These are phyloP conservation scores for Adrianichthys oophorus DNA, from an alignment of 2,797 vertebrate species.

Conservation along the genomic window DNA sequence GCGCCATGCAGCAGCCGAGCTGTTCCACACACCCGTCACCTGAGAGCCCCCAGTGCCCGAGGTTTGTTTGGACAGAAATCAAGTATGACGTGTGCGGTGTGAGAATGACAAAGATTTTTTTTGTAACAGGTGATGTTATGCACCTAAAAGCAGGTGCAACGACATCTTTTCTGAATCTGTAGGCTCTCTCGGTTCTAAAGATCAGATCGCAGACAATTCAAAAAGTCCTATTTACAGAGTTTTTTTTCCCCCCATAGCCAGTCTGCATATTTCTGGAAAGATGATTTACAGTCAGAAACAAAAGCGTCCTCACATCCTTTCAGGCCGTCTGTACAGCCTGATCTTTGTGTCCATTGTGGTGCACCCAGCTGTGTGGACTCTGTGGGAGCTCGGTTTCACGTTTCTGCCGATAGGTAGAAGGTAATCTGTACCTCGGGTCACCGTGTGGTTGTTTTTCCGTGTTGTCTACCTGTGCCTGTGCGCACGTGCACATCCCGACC, in stretches of 20 bases:
- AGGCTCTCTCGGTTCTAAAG: not conserved
- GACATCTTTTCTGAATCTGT: slow-evolving; percentile 12
- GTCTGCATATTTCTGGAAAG: slow-evolving; percentile 7
- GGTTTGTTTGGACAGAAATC: slow-evolving; percentile 25
- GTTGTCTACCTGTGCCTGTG: slow-evolving; percentile 5
- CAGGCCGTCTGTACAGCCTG: slow-evolving; percentile 14
- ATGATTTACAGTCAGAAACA: slow-evolving; percentile 43
- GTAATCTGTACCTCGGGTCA: slow-evolving; percentile 20
- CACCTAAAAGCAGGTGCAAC: slow-evolving; percentile 1
- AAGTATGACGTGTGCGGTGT: slow-evolving; percentile 30
- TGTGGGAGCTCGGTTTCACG: slow-evolving; percentile 44
- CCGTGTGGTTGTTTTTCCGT: slow-evolving; percentile 10
- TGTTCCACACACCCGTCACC: slow-evolving; percentile 23
- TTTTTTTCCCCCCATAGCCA: not conserved
- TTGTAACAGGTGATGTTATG: slow-evolving; percentile 2
- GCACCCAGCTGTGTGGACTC: slow-evolving; percentile 15
- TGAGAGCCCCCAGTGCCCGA: slow-evolving; percentile 1
- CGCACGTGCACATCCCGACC: slow-evolving; percentile 27
- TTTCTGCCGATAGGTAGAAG: slow-evolving; percentile 51
- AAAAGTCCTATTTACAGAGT: slow-evolving; percentile 23
- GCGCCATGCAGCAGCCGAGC: not conserved
- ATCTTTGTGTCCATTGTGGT: slow-evolving; percentile 54
- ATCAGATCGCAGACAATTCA: not conserved
- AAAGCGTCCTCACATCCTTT: slow-evolving; percentile 32
- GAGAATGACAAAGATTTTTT: slow-evolving; percentile 19